phyloP scores from a whole-genome alignment of 2,888 invertebrate species.

The Nomada fucata region DNA sequence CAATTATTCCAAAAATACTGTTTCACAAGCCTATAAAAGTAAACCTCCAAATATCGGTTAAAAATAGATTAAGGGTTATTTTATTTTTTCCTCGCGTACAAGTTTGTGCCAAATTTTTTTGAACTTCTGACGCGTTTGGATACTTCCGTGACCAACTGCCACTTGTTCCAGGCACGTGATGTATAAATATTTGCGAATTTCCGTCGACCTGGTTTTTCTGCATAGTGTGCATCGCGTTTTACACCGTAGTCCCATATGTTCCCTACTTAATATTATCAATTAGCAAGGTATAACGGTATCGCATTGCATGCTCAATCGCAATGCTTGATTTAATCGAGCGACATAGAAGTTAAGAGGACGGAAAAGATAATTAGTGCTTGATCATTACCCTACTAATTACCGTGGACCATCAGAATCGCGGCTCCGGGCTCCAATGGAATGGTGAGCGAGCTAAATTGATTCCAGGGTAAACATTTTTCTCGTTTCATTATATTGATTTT shows the following conservation, averaged over 20 bases:
- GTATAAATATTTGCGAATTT: no score
- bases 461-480: not conserved
- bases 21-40: no score
- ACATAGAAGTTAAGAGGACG: constrained; percentile 48
- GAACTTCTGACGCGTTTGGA: no score
- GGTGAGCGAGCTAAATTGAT: not conserved
- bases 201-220: no score
- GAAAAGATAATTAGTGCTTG: constrained; percentile 49
- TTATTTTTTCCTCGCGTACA: no score
- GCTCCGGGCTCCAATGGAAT: not conserved
- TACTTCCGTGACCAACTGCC: no score
- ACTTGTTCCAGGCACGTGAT: no score
- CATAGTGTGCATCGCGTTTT: no score
- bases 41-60: no score
- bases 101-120: no score
- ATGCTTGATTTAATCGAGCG: constrained; percentile 58
- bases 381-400: constrained; percentile 52
- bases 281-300: constrained; percentile 54
- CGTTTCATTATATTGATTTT: not conserved
- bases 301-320: constrained; percentile 33
- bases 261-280: not conserved
- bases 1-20: no score
- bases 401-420: constrained; percentile 18
- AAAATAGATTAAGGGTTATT: no score
- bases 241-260: not conserved